Conservation (phyloP, 2,888 invertebrate genomes). For the Heliconius sara region DNA sequence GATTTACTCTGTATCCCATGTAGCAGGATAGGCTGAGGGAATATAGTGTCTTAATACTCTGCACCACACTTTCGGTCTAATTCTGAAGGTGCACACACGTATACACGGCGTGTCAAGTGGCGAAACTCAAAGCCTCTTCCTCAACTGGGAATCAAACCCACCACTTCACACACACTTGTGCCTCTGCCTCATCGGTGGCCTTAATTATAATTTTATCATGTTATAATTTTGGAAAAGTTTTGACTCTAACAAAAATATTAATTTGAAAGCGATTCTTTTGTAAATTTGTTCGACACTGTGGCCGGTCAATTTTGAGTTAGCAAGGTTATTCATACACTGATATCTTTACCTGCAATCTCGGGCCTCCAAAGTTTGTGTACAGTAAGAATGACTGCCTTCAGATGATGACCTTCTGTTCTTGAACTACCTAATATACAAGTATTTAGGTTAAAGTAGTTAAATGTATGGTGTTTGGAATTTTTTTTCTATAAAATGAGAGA, state of each 20-base stretch:
- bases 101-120: not conserved
- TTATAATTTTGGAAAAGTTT: not conserved
- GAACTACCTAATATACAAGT: slow-evolving; percentile 26
- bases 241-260: not conserved
- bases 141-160: not conserved
- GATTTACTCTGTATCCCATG: not conserved
- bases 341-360: slow-evolving; percentile 41
- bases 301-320: slow-evolving; percentile 22
- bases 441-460: slow-evolving; percentile 19
- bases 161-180: not conserved
- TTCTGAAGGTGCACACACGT: not conserved
- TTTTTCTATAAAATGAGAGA: too few species aligned
- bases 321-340: slow-evolving; percentile 41
- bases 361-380: slow-evolving; percentile 39
- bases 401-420: slow-evolving; percentile 38
- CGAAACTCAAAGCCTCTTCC: not conserved
- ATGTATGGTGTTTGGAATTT: not conserved
- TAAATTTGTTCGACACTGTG: not conserved
- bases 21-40: not conserved
- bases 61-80: not conserved
- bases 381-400: slow-evolving; percentile 25
- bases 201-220: not conserved
- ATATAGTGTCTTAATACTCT: not conserved
- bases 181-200: too few species aligned
- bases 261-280: not conserved